A percentile compares a stretch with the other conserved stretches of the same genome.
Evolutionary conservation across 2,797 vertebrate species (phyloP).

Genomic region (Phylloscopus collybita): DNA sequence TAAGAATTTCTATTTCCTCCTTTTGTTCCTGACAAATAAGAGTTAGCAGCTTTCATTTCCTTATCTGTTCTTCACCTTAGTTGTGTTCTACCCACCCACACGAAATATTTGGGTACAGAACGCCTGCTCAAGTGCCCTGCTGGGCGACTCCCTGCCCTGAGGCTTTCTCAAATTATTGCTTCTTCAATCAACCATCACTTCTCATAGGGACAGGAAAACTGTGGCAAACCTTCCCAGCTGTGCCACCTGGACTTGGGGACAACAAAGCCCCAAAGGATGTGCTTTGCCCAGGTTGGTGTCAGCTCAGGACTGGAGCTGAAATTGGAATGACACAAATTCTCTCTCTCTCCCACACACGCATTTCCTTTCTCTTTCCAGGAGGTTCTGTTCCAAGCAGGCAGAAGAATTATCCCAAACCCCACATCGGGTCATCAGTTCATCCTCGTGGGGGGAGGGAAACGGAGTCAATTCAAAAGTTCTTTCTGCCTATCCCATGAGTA

Average conservation of each 20-base stretch:
- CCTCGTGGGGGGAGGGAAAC: not conserved
- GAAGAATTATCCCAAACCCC: not conserved
- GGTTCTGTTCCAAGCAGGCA: not conserved
- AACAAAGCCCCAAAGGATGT: not conserved
- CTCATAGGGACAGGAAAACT: not conserved
- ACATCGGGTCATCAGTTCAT: not conserved
- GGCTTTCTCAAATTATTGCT: not conserved
- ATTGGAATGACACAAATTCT: not conserved
- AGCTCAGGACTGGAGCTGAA: not conserved
- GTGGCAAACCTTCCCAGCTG: not conserved
- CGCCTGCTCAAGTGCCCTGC: not conserved
- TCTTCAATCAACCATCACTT: not conserved
- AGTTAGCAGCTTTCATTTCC: not conserved
- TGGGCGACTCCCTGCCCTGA: not conserved
- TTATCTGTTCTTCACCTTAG: not conserved
- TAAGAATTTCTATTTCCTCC: not conserved
- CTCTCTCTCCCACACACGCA: accelerated
- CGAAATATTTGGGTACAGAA: constrained; percentile 12
- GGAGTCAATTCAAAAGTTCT: not conserved
- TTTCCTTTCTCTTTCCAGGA: not conserved
- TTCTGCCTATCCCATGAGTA: not conserved
- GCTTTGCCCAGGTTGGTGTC: not conserved
- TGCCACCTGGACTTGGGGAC: too few relatives aligned
- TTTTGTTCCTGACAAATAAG: not conserved
- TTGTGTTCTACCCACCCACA: not conserved